Percentiles rank a stretch among this genome's conserved stretches.
These are phyloP conservation scores for Belgica antarctica DNA, from an alignment of 2,888 invertebrate genomes.

Conservation along the genomic window DNA sequence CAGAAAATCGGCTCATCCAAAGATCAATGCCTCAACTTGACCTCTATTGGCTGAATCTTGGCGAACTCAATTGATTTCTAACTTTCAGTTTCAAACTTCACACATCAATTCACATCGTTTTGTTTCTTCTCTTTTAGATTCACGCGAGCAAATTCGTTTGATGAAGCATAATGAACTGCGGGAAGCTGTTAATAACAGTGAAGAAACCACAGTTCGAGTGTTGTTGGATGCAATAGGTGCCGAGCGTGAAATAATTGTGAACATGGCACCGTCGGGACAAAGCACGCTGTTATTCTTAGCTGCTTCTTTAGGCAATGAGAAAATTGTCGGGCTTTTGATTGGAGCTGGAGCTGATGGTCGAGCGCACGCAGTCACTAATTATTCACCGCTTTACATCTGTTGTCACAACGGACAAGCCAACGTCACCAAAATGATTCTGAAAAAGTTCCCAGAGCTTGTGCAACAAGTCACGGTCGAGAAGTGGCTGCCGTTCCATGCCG, in stretches of 20 bases:
- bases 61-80: background rate
- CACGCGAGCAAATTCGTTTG: constrained; percentile 69
- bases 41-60: background rate
- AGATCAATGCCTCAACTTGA: constrained; percentile 10
- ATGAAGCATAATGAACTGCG: constrained; percentile 74
- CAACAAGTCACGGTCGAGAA: constrained; percentile 86
- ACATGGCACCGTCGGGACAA: constrained; percentile 83
- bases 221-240: constrained; percentile 65
- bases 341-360: constrained; percentile 84
- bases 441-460: constrained; percentile 80
- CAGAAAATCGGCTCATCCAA: too few relatives aligned
- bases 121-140: constrained; percentile 57
- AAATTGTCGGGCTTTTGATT: constrained; percentile 73
- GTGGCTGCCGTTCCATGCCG: constrained; percentile 91
- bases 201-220: constrained; percentile 64
- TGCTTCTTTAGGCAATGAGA: constrained; percentile 78
- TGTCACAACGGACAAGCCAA: constrained; percentile 80
- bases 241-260: constrained; percentile 72
- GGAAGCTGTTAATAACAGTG: constrained; percentile 73
- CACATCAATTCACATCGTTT: too few relatives aligned
- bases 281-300: constrained; percentile 87
- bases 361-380: constrained; percentile 84
- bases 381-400: constrained; percentile 89
- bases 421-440: constrained; percentile 71
- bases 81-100: background rate